Evolutionary conservation across 2,113 vertebrate genomes (phyloP).

Genomic region (Crotophaga sulcirostris): DNA sequence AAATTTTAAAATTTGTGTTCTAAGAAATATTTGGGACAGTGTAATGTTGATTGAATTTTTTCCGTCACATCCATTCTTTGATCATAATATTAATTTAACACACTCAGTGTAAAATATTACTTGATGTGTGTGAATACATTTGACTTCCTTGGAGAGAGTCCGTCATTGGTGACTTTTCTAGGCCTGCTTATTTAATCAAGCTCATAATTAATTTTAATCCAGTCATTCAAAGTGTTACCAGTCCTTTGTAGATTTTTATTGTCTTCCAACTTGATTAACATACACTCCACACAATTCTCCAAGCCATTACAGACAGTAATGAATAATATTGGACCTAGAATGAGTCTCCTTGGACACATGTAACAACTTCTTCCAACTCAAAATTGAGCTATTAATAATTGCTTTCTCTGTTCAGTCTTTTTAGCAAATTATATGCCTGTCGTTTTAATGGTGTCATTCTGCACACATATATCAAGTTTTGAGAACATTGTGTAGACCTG

Average conservation of each 20-base stretch:
- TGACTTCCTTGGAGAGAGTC: background rate
- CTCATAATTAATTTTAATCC: conserved; percentile 66
- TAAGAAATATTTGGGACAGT: background rate
- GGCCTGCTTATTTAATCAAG: conserved; percentile 36
- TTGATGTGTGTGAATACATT: background rate
- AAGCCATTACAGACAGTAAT: conserved; percentile 39
- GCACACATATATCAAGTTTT: background rate
- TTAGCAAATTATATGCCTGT: conserved; percentile 40
- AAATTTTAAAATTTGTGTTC: background rate
- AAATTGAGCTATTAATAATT: conserved; percentile 64
- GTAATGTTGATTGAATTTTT: background rate
- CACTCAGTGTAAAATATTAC: background rate
- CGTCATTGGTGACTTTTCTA: background rate
- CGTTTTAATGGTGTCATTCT: conserved; percentile 26
- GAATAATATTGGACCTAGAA: conserved; percentile 3
- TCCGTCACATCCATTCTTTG: background rate
- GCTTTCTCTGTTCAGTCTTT: conserved; percentile 39
- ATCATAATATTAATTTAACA: background rate
- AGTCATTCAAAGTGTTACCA: conserved; percentile 46
- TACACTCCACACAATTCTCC: conserved; percentile 13
- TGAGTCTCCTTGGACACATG: conserved; percentile 38
- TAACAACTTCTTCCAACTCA: conserved; percentile 34
- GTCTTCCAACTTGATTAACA: conserved; percentile 59
- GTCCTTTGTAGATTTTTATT: conserved; percentile 43
- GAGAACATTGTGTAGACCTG: background rate